Evolutionary conservation across 2,113 vertebrate species (phyloP).

Genomic region (Mellivora capensis): DNA sequence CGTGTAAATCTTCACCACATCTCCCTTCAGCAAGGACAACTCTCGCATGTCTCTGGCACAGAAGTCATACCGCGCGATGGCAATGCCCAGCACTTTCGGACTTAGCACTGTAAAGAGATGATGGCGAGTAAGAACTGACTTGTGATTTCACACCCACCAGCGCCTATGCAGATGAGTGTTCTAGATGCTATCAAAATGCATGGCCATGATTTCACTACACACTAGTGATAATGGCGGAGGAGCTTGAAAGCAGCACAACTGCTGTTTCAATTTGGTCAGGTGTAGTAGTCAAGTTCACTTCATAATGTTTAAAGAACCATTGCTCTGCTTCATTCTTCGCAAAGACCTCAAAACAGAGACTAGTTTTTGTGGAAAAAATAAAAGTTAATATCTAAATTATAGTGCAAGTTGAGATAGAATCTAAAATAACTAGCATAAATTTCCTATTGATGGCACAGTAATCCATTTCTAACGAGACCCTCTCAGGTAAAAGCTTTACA

Average conservation of each 20-base stretch:
- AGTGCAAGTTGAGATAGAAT: background rate
- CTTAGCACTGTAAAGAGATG: conserved; percentile 86
- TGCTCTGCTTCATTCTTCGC: background rate
- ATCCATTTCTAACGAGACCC: background rate
- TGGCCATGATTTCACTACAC: conserved; percentile 15
- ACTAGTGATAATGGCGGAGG: conserved; percentile 18
- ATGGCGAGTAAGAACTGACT: accelerated
- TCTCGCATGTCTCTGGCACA: conserved; percentile 95
- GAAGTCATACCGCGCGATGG: conserved; percentile 97
- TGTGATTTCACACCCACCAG: background rate
- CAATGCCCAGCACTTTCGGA: conserved; percentile 94
- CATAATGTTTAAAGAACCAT: background rate
- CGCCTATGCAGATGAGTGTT: background rate
- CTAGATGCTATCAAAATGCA: conserved; percentile 20
- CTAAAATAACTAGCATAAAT: background rate
- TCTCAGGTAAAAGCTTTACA: background rate
- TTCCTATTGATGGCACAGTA: background rate
- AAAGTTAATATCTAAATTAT: background rate
- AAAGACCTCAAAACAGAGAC: background rate
- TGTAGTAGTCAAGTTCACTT: background rate
- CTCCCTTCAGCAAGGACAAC: conserved; percentile 93
- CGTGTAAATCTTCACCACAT: conserved; percentile 97
- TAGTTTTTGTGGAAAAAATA: background rate
- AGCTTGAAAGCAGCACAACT: conserved; percentile 27
- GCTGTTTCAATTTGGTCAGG: conserved; percentile 25